Evolutionary conservation across 2,797 vertebrate species (phyloP).

Genomic region (Ptychadena robeensis): DNA sequence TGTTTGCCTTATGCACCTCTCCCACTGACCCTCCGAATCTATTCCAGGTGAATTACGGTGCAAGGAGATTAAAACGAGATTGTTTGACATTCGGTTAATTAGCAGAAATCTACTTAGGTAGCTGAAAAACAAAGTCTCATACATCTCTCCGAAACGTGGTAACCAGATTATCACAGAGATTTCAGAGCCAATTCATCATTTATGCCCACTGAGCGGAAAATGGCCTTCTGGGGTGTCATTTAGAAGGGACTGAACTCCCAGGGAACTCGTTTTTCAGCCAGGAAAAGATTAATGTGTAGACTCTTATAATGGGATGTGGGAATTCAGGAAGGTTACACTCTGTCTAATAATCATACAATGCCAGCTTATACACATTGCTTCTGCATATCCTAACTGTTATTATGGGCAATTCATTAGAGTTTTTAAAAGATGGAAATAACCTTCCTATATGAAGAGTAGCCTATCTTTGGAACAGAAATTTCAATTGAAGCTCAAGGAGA

Average conservation of each 20-base stretch:
- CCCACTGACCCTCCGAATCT: background rate
- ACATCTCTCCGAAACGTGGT: background rate
- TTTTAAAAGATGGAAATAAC: background rate
- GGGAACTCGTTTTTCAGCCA: background rate
- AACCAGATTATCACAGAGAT: background rate
- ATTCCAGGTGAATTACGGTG: background rate
- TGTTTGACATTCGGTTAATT: slow-evolving; percentile 19
- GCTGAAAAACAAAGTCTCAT: background rate
- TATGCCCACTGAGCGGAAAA: background rate
- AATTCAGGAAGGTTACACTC: background rate
- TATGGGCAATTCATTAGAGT: background rate
- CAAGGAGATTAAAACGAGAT: background rate
- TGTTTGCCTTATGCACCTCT: background rate
- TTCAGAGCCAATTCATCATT: background rate
- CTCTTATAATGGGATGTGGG: slow-evolving; percentile 7
- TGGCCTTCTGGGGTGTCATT: background rate
- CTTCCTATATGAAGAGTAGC: background rate
- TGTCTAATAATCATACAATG: background rate
- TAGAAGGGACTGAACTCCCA: background rate
- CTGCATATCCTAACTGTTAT: background rate
- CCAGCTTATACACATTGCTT: background rate
- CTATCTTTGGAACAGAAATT: background rate
- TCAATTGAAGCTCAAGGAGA: background rate
- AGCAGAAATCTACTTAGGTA: background rate
- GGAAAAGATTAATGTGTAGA: slow-evolving; percentile 9